Percentiles rank a stretch among this genome's conserved stretches.
Evolutionary conservation across 2,113 vertebrate genomes (phyloP).

Genomic region (Uropsilus gracilis): DNA sequence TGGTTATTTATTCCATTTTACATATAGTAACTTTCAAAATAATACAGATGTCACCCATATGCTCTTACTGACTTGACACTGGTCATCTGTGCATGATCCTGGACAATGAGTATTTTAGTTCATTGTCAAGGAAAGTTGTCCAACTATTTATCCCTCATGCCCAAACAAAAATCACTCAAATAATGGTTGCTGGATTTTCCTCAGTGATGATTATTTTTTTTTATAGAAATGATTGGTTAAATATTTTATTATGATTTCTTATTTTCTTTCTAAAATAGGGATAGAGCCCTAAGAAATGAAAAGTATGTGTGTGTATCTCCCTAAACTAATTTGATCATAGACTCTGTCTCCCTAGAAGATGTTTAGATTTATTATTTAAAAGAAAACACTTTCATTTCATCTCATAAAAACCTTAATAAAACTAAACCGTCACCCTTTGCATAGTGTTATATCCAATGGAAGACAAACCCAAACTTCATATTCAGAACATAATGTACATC

Average conservation of each 20-base stretch:
- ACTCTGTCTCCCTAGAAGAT: background rate
- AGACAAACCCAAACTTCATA: slow-evolving; percentile 34
- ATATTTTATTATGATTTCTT: background rate
- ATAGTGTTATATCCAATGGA: background rate
- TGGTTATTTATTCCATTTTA: too few species aligned
- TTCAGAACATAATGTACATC: background rate
- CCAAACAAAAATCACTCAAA: background rate
- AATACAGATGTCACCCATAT: background rate
- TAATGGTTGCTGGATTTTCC: background rate
- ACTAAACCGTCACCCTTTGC: background rate
- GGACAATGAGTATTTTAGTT: background rate
- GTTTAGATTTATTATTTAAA: background rate
- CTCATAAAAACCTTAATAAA: background rate
- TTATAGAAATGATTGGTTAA: background rate
- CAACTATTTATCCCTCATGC: background rate
- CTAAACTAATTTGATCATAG: background rate
- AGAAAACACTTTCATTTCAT: background rate
- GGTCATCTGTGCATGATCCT: background rate
- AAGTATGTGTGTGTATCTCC: background rate
- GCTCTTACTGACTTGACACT: background rate
- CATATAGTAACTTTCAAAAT: too few species aligned
- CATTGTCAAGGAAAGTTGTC: background rate
- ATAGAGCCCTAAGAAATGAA: background rate
- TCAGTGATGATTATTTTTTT: background rate
- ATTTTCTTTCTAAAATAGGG: slow-evolving; percentile 1